Percentiles rank a stretch among this genome's conserved stretches.
phyloP scores from a whole-genome alignment of 2,113 vertebrate genomes.

The Hippolais icterina region DNA sequence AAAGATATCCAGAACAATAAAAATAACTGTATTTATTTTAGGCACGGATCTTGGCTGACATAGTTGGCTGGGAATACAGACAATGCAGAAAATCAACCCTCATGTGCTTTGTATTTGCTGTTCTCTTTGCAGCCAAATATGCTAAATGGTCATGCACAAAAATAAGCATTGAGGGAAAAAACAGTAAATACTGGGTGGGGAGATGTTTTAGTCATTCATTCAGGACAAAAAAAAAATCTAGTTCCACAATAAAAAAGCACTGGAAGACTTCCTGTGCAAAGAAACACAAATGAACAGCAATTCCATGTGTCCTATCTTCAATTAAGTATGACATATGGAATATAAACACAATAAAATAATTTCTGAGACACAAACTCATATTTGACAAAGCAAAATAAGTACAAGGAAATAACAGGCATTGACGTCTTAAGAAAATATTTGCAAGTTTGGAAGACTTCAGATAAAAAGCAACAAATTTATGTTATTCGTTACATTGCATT shows the following conservation, averaged over 20 bases:
- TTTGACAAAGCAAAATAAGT: not conserved
- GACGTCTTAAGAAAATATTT: not conserved
- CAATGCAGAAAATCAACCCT: slow-evolving; percentile 2
- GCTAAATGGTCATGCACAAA: not conserved
- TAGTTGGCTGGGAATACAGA: not conserved
- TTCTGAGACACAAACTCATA: not conserved
- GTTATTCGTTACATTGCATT: not conserved
- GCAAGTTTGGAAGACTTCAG: not conserved
- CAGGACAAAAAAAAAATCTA: not conserved
- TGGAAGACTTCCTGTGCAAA: not conserved
- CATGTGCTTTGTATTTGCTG: not conserved
- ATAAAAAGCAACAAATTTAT: not conserved
- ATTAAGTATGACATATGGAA: too few relatives aligned
- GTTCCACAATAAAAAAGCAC: not conserved
- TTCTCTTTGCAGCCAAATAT: not conserved
- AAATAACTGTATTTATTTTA: slow-evolving; percentile 27
- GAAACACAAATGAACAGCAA: not conserved
- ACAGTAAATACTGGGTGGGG: not conserved
- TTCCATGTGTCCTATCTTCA: not conserved
- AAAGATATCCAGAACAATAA: not conserved
- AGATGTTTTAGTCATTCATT: not conserved
- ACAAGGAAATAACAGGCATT: not conserved
- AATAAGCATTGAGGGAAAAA: not conserved
- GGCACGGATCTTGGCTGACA: not conserved
- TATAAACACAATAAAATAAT: not conserved